These are phyloP conservation scores for Poecilus cupreus DNA, from an alignment of 2,888 invertebrate species.

Conservation along the genomic window DNA sequence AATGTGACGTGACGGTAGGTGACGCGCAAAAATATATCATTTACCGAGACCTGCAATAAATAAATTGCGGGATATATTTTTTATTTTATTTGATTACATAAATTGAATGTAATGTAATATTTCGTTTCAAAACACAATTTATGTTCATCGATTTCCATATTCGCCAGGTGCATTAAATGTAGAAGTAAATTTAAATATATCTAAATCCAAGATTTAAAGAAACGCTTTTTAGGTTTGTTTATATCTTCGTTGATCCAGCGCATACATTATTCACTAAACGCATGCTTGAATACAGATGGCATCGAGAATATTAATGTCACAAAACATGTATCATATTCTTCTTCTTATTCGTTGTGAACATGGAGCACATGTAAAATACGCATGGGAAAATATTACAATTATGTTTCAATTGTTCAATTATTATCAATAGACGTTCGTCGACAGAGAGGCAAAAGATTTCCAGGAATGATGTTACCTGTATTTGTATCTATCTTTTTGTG, in stretches of 20 bases:
- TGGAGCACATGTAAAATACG: background rate
- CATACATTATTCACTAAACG: slow-evolving; percentile 22
- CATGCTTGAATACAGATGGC: background rate
- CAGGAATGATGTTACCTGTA: too few relatives aligned
- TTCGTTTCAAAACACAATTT: background rate
- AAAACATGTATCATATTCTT: background rate
- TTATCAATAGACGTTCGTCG: too few relatives aligned
- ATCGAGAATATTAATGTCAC: background rate
- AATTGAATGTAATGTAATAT: too few relatives aligned
- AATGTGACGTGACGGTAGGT: too few relatives aligned
- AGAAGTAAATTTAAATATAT: background rate
- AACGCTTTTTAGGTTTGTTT: background rate
- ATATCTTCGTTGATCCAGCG: background rate
- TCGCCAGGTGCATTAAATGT: background rate
- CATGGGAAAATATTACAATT: background rate
- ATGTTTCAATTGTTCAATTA: slow-evolving; percentile 5
- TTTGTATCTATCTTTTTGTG: too few relatives aligned
- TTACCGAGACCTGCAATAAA: too few relatives aligned
- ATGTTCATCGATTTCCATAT: background rate
- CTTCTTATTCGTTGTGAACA: background rate
- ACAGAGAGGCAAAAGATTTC: too few relatives aligned
- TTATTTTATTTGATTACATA: too few relatives aligned
- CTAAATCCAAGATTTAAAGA: slow-evolving; percentile 14
- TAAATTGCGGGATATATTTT: too few relatives aligned
- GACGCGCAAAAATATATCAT: too few relatives aligned